Evolutionary conservation across 2,888 invertebrate genomes (phyloP).

Genomic region (Serripes groenlandicus): DNA sequence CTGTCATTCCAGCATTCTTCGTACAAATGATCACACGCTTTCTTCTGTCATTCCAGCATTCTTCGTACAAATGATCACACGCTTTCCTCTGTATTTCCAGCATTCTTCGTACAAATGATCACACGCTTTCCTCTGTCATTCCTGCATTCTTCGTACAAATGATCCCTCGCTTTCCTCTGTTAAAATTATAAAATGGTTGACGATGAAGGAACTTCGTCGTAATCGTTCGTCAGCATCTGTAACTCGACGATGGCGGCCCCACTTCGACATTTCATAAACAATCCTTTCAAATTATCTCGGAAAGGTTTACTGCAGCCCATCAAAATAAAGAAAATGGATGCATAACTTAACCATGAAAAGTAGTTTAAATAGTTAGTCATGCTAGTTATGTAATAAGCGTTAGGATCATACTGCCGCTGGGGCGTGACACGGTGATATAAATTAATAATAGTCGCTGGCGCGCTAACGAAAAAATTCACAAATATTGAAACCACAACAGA

Average conservation of each 20-base stretch:
- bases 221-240: constrained; percentile 36
- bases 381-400: neutral
- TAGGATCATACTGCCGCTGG: neutral
- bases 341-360: constrained; percentile 40
- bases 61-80: no score
- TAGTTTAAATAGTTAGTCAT: constrained; percentile 37
- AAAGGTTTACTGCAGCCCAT: constrained; percentile 43
- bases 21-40: no score
- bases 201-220: constrained; percentile 50
- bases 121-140: no score
- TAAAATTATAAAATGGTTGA: constrained; percentile 52
- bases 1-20: no score
- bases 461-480: constrained; percentile 54
- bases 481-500: constrained; percentile 62
- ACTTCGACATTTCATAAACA: constrained; percentile 24
- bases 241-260: constrained; percentile 33
- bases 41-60: no score
- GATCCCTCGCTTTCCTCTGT: no score
- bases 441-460: constrained; percentile 61
- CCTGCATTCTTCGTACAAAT: no score
- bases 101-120: no score
- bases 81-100: no score
- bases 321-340: constrained; percentile 39
- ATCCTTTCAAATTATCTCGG: constrained; percentile 31
- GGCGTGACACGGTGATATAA: neutral